Evolutionary conservation across 1,140 invertebrate species (phyloP).

Genomic region (Anthonomus grandis): DNA sequence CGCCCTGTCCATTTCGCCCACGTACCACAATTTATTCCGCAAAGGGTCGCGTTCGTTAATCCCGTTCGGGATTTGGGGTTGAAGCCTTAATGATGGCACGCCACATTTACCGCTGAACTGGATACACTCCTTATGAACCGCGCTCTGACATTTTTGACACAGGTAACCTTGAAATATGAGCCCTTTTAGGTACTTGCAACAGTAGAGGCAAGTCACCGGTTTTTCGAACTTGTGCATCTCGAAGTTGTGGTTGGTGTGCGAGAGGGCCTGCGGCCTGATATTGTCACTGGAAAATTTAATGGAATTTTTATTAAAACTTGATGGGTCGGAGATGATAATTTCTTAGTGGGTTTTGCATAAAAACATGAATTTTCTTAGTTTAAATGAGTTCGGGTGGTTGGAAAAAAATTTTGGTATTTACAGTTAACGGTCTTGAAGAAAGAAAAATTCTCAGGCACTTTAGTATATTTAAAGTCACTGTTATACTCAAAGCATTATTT

Average conservation of each 20-base stretch:
- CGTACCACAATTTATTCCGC: constrained; percentile 58
- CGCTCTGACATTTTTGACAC: constrained; percentile 69
- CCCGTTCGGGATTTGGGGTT: constrained; percentile 9
- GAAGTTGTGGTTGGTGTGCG: constrained; percentile 82
- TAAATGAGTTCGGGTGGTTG: no score
- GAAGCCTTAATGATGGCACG: constrained; percentile 4
- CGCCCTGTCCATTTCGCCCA: constrained; percentile 84
- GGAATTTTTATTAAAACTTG: no score
- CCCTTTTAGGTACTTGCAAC: constrained; percentile 86
- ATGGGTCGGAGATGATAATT: no score
- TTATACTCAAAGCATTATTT: no score
- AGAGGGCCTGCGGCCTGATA: constrained; percentile 73
- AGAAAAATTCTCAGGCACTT: no score
- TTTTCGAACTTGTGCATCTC: constrained; percentile 82
- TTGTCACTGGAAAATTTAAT: constrained; percentile 72
- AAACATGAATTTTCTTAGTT: no score
- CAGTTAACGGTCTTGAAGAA: no score
- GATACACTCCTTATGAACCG: constrained; percentile 76
- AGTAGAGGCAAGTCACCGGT: constrained; percentile 76
- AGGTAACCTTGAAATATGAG: constrained; percentile 77
- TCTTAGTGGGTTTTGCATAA: no score
- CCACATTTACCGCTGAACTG: constrained; percentile 29
- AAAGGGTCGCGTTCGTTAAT: constrained; percentile 29
- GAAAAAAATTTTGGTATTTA: no score
- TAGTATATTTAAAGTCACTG: no score